phyloP scores from a whole-genome alignment of 2,797 vertebrate species.

The Schizopygopsis malacanthus region DNA sequence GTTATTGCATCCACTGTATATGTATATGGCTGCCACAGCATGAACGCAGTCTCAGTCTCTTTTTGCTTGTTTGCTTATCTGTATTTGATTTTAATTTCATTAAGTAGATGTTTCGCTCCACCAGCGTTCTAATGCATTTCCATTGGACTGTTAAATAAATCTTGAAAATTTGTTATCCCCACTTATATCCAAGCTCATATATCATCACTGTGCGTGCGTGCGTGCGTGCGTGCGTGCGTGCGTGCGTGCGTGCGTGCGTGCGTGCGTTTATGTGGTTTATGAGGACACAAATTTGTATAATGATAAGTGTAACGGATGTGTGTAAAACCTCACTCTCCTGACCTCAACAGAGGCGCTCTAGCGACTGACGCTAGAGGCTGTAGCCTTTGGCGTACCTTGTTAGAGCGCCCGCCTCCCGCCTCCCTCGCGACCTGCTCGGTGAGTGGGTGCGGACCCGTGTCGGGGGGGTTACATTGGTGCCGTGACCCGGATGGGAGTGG shows the following conservation, averaged over 20 bases:
- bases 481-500: too few species aligned
- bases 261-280: too few species aligned
- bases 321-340: too few species aligned
- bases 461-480: too few species aligned
- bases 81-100: constrained; percentile 36
- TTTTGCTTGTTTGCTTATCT: constrained; percentile 11
- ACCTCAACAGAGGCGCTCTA: too few species aligned
- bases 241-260: neutral
- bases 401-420: too few species aligned
- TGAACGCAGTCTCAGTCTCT: neutral
- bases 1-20: neutral
- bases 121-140: constrained; percentile 21
- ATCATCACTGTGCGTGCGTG: neutral
- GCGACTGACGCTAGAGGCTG: too few species aligned
- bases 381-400: too few species aligned
- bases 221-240: neutral
- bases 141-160: constrained; percentile 36
- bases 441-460: too few species aligned
- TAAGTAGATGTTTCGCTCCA: constrained; percentile 11
- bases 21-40: neutral
- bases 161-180: constrained; percentile 28
- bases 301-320: too few species aligned
- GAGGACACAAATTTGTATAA: too few species aligned
- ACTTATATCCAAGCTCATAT: constrained; percentile 12
- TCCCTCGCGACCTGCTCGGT: too few species aligned